Evolutionary conservation across 2,888 invertebrate species (phyloP).

Genomic region (Didymodactylos carnosus): DNA sequence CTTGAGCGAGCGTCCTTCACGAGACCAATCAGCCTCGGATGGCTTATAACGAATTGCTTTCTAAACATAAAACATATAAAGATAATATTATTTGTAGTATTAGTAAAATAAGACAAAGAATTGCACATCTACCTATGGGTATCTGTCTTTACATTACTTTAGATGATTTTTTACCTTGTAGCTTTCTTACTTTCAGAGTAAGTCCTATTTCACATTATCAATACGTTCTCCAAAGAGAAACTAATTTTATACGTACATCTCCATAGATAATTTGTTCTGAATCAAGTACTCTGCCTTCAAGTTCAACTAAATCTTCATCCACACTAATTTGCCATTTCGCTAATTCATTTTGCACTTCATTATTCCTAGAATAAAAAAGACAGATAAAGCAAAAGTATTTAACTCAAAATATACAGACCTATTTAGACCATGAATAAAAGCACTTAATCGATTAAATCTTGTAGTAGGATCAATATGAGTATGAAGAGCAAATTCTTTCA

Average conservation of each 20-base stretch:
- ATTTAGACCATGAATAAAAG: conserved; percentile 1
- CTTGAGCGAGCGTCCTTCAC: background rate
- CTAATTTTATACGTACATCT: no score
- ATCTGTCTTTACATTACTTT: no score
- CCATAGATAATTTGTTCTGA: background rate
- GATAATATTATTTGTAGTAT: no score
- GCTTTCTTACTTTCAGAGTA: no score
- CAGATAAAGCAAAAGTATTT: no score
- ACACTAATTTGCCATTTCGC: conserved; percentile 9
- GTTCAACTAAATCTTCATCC: background rate
- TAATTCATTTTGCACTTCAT: background rate
- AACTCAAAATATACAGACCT: background rate
- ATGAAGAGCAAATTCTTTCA: conserved; percentile 5
- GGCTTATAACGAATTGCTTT: background rate
- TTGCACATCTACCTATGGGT: no score
- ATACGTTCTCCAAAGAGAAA: no score
- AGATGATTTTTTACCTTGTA: no score
- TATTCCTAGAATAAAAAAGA: background rate
- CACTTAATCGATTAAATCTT: conserved; percentile 2
- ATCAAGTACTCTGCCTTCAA: conserved; percentile 2
- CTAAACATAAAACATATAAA: no score
- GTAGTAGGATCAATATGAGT: conserved; percentile 7
- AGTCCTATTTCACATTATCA: no score
- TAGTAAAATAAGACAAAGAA: no score
- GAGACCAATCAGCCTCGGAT: conserved; percentile 3